Evolutionary conservation across 2,888 invertebrate genomes (phyloP).

Genomic region (Hyposoter dolosus): DNA sequence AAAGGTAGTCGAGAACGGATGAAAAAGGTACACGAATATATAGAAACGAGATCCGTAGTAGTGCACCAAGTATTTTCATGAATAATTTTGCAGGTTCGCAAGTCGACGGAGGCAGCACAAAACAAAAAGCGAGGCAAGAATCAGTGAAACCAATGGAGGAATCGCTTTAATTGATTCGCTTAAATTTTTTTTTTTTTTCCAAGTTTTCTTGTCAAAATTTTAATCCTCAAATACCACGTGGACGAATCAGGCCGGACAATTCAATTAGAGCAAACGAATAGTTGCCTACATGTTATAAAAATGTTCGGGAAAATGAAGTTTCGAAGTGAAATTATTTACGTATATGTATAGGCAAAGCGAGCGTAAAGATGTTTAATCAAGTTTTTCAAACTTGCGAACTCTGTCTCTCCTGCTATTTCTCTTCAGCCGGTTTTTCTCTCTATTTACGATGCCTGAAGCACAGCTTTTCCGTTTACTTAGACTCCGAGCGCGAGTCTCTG

Average conservation of each 20-base stretch:
- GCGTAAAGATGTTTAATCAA: conserved; percentile 19
- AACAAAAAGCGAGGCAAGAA: conserved; percentile 18
- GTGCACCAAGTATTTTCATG: conserved; percentile 63
- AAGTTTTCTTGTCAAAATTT: conserved; percentile 5
- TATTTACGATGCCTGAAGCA: conserved; percentile 19
- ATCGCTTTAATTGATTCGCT: conserved; percentile 1
- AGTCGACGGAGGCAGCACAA: neutral
- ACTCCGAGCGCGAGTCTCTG: neutral
- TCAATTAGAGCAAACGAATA: neutral
- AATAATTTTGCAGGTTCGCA: conserved; percentile 55
- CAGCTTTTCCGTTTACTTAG: conserved; percentile 25
- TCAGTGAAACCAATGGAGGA: conserved; percentile 49
- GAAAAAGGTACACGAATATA: conserved; percentile 27
- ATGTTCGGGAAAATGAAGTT: neutral
- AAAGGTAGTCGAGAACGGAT: neutral
- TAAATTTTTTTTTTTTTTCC: conserved; percentile 29
- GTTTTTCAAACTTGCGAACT: conserved; percentile 12
- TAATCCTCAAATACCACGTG: neutral
- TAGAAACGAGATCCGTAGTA: neutral
- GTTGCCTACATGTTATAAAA: neutral
- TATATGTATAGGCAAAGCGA: neutral
- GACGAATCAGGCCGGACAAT: neutral
- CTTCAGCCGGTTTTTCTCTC: conserved; percentile 17
- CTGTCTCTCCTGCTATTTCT: conserved; percentile 10
- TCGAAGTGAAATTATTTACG: neutral